Percentiles rank a stretch among this genome's conserved stretches.
Conservation (phyloP, 2,113 vertebrate genomes). For the Cepphus grylle region DNA sequence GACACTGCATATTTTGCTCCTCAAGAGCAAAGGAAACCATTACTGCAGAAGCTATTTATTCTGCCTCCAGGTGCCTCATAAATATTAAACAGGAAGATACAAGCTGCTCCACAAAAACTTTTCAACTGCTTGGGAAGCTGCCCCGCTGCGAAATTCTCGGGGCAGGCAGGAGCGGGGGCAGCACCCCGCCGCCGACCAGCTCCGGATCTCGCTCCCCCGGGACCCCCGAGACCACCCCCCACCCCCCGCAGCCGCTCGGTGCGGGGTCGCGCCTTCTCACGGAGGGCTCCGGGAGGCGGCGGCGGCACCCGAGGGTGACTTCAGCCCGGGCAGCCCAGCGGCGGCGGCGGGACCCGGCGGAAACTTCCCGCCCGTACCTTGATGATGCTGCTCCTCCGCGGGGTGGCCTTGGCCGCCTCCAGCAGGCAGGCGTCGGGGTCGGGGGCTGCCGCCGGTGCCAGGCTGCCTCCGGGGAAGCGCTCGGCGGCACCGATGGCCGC, state of each 20-base stretch:
- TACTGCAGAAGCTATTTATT: background rate
- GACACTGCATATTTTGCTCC: background rate
- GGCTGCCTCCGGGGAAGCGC: background rate
- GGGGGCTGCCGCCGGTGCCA: background rate
- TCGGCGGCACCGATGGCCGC: conserved; percentile 56
- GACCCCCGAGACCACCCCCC: background rate
- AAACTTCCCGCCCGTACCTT: conserved; percentile 77
- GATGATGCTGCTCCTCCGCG: conserved; percentile 94
- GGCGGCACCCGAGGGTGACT: background rate
- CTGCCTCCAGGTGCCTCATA: background rate
- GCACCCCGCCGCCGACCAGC: rapidly evolving
- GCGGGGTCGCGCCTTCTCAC: background rate
- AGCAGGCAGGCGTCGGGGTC: conserved; percentile 77
- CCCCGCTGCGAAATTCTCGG: background rate
- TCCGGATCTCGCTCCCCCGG: background rate
- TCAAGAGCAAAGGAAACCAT: background rate
- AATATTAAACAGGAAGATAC: background rate
- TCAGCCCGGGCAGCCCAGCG: background rate
- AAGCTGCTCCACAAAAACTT: background rate
- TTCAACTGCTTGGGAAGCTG: background rate
- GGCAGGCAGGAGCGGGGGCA: rapidly evolving
- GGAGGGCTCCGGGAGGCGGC: background rate
- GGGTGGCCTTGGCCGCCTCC: conserved; percentile 86
- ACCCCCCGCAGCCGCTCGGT: background rate
- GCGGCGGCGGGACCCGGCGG: background rate